A percentile compares a stretch with the other conserved stretches of the same genome.
Evolutionary conservation across 2,888 invertebrate genomes (phyloP).

Genomic region (Drosophila dives): DNA sequence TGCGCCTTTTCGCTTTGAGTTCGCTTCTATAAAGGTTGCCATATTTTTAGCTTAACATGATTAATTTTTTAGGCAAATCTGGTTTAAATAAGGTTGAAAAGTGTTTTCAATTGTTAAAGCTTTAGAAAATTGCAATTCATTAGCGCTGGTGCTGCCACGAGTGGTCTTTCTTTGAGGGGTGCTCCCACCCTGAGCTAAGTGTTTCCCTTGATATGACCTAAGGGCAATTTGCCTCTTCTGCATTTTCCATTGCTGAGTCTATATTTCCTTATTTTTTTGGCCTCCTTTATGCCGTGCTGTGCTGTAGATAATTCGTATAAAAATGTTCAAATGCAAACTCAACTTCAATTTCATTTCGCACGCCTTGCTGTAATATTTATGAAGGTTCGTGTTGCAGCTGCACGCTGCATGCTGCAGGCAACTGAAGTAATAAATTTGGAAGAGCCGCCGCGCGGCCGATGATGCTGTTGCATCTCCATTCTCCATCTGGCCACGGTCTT

Average conservation of each 20-base stretch:
- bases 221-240: slow-evolving; percentile 17
- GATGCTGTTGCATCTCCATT: slow-evolving; percentile 29
- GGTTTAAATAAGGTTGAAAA: slow-evolving; percentile 26
- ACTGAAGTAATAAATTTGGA: slow-evolving; percentile 63
- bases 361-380: slow-evolving; percentile 66
- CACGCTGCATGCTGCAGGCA: slow-evolving; percentile 43
- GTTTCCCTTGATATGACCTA: slow-evolving; percentile 25
- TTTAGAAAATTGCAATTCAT: slow-evolving; percentile 30
- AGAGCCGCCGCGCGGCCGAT: slow-evolving; percentile 32
- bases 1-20: neutral
- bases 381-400: slow-evolving; percentile 37
- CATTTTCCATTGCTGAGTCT: neutral
- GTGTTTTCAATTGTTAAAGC: slow-evolving; percentile 25
- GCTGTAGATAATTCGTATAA: slow-evolving; percentile 54
- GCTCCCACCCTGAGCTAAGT: slow-evolving; percentile 12
- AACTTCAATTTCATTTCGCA: slow-evolving; percentile 60
- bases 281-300: slow-evolving; percentile 8
- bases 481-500: slow-evolving; percentile 43
- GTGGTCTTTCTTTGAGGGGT: slow-evolving; percentile 16
- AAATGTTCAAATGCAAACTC: slow-evolving; percentile 60
- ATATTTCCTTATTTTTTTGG: neutral
- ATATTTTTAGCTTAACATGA: slow-evolving; percentile 57
- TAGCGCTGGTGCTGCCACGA: slow-evolving; percentile 4
- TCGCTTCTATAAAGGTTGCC: slow-evolving; percentile 30
- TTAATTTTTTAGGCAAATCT: slow-evolving; percentile 57